phyloP scores from a whole-genome alignment of 30 jellyfish, hydroid and myxozoan species.

The Turritopsis rubra region DNA sequence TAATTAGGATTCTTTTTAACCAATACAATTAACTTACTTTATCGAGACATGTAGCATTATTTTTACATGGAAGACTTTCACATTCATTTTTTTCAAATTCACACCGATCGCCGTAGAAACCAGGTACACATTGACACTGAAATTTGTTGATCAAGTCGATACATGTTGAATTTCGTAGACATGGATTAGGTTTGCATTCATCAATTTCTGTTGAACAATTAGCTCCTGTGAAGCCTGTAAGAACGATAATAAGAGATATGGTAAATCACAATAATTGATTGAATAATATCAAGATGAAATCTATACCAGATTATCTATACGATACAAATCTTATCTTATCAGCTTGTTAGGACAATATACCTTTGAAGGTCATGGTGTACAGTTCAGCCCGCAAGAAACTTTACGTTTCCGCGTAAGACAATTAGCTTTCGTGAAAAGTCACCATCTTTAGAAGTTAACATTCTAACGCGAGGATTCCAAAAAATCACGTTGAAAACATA shows the following conservation, averaged over 20 bases:
- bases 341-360: no score
- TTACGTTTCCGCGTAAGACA: no score
- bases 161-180: slow-evolving; percentile 66
- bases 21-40: slow-evolving; percentile 42
- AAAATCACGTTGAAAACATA: no score
- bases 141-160: slow-evolving; percentile 40
- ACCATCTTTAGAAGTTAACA: no score
- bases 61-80: slow-evolving; percentile 52
- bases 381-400: no score
- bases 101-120: slow-evolving; percentile 60
- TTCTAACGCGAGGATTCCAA: no score
- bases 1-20: no score
- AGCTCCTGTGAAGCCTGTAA: slow-evolving; percentile 44
- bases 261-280: no score
- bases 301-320: slow-evolving; percentile 21
- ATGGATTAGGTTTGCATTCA: slow-evolving; percentile 65
- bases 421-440: no score
- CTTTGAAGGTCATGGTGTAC: no score
- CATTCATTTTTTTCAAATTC: slow-evolving; percentile 77
- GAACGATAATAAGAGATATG: neutral
- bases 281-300: slow-evolving; percentile 51
- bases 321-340: neutral
- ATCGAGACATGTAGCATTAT: slow-evolving; percentile 60
- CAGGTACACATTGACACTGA: slow-evolving; percentile 60
- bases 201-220: slow-evolving; percentile 55